Evolutionary conservation across 2,797 vertebrate species (phyloP).

Genomic region (Nasua narica): DNA sequence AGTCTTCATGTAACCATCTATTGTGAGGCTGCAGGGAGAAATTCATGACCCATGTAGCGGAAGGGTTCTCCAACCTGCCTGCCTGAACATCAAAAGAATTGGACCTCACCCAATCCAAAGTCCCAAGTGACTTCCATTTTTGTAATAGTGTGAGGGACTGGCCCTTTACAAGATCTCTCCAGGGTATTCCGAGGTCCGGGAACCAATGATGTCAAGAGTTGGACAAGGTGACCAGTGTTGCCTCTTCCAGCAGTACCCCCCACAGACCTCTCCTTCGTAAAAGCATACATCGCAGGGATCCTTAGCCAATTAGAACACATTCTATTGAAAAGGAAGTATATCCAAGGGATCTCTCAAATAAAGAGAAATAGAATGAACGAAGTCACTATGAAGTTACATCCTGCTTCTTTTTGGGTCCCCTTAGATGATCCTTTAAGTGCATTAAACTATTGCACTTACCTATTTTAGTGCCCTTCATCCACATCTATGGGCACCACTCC

Average conservation of each 20-base stretch:
- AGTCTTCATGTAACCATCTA: neutral
- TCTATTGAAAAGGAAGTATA: neutral
- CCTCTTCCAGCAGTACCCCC: neutral
- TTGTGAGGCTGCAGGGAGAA: neutral
- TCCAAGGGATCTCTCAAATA: neutral
- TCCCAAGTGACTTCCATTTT: neutral
- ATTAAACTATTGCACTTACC: neutral
- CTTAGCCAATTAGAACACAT: neutral
- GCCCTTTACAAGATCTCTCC: neutral
- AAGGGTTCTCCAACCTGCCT: neutral
- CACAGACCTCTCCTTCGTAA: neutral
- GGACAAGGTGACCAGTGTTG: neutral
- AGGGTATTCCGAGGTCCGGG: neutral
- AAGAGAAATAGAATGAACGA: neutral
- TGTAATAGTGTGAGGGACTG: too few relatives aligned
- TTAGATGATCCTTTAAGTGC: constrained; percentile 41
- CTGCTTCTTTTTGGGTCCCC: neutral
- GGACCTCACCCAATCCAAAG: neutral
- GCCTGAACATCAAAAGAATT: neutral
- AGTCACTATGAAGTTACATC: neutral
- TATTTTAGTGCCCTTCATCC: constrained; percentile 40
- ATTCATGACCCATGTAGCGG: neutral
- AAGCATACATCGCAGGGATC: neutral
- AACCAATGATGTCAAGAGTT: neutral
- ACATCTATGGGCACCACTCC: neutral